Base-by-base conservation (phyloP, 2,888 invertebrate species). In the Nemoura dubitans region DNA sequence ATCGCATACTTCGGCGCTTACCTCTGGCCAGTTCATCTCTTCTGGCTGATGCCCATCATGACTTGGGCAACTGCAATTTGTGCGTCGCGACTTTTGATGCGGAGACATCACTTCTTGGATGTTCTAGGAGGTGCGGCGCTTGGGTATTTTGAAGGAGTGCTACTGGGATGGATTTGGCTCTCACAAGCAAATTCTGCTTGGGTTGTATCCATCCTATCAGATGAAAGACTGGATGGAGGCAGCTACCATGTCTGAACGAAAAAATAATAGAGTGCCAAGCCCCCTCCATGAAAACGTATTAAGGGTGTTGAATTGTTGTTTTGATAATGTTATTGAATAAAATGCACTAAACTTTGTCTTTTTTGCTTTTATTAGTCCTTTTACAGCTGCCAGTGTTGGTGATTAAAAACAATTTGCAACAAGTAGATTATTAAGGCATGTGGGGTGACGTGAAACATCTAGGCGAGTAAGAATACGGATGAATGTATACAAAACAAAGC, bases 81-180 rank as follows among this genome's bases (percentile, higher is more conserved):
- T 85, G 87, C 96, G 0, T 98, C 98, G 0, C 93, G 99, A 89
- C 92, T 99, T 7, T 91, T 98, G 27, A 92, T 97, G 89, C 95
- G 96, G 89, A 94, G 98, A 87, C 99, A 99, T 92, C 96, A 97
- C 90, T 92, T 98, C 77, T 91, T 97, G 59, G 99, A 99, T 92
- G 95, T 98, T 0, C 80, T 95, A 2, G 95, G 93, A 85, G 99
- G 99, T 21, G 91, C 94, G 25, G 87, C 94, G 5, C 91, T 98
- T 80, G 98, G 98, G 0, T 89, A 96, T 29, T 85, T 95, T 0
- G 95, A 96, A 91, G 95, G 95, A n/a, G 77, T 88, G 5, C 88
- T 94, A 0, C 88, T 96, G 0, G 91, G 96, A 88, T 92, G 92
- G 78, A 87, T 95, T 0, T 97, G 96, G 95, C 90, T 97, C 0